A percentile compares a stretch with the other conserved stretches of the same genome.
These are phyloP conservation scores for Psilanteris sp. DNA, from an alignment of 1,140 invertebrate genomes.

Conservation along the genomic window DNA sequence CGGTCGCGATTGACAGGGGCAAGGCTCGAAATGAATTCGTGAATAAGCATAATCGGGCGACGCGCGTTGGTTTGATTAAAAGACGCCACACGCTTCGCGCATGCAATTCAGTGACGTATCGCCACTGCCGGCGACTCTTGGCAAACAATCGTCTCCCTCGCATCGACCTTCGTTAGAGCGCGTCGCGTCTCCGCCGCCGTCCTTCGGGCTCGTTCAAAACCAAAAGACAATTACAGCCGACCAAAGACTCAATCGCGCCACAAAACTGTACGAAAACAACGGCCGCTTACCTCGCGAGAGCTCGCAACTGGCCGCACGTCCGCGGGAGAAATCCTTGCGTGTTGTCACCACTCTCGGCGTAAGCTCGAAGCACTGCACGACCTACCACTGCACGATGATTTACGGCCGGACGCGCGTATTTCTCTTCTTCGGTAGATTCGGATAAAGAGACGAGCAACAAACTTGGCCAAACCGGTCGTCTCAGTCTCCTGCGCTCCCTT, in stretches of 20 bases:
- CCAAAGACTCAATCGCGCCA: slow-evolving; percentile 12
- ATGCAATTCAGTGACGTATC: slow-evolving; percentile 21
- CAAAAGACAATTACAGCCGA: slow-evolving; percentile 40
- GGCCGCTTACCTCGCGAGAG: slow-evolving; percentile 31
- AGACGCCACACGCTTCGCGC: neutral
- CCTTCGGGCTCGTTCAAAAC: slow-evolving; percentile 4
- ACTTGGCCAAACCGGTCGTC: slow-evolving; percentile 49
- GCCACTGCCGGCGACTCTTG: slow-evolving; percentile 24
- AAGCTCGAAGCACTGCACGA: slow-evolving; percentile 54
- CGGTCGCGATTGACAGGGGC: no score
- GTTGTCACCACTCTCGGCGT: slow-evolving; percentile 53
- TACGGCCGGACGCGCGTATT: slow-evolving; percentile 54
- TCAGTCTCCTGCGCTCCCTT: slow-evolving; percentile 23
- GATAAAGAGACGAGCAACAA: slow-evolving; percentile 51
- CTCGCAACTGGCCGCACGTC: slow-evolving; percentile 12
- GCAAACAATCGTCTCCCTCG: slow-evolving; percentile 36
- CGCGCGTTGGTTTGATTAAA: neutral
- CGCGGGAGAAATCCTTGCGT: slow-evolving; percentile 48
- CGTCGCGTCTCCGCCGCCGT: neutral
- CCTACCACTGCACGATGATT: slow-evolving; percentile 57
- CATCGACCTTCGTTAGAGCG: slow-evolving; percentile 38
- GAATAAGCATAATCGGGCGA: no score
- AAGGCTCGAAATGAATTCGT: no score
- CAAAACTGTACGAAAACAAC: slow-evolving; percentile 15
- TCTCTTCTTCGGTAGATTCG: slow-evolving; percentile 50